Percentiles rank a stretch among this genome's conserved stretches.
Conservation (phyloP, 2,888 invertebrate genomes). For the Fissipunctia ypsillon region DNA sequence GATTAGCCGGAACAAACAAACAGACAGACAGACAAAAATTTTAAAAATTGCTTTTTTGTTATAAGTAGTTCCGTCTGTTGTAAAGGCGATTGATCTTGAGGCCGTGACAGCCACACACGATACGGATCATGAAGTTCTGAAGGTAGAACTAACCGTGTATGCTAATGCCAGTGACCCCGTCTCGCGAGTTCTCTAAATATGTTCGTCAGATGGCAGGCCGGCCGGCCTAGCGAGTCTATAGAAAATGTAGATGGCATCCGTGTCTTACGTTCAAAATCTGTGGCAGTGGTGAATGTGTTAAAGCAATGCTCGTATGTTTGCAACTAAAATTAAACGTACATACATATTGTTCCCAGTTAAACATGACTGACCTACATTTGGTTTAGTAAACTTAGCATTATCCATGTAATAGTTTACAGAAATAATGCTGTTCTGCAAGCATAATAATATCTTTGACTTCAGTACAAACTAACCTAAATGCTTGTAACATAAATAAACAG, state of each 20-base stretch:
- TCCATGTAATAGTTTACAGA: conserved; percentile 22
- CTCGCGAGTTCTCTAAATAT: too few relatives aligned
- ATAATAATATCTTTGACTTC: not conserved
- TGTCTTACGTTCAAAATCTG: too few relatives aligned
- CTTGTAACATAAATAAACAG: not conserved
- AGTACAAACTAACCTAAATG: not conserved
- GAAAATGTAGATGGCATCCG: too few relatives aligned
- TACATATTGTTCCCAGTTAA: conserved; percentile 9
- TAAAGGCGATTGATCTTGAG: not conserved
- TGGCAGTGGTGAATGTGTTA: too few relatives aligned
- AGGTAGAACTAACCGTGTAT: not conserved
- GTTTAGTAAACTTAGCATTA: conserved; percentile 11
- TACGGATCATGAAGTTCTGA: not conserved
- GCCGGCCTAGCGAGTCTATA: too few relatives aligned
- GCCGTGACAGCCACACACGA: not conserved
- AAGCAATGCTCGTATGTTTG: too few relatives aligned
- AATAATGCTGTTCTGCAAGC: conserved; percentile 1
- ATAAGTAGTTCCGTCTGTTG: not conserved
- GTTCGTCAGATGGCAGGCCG: too few relatives aligned
- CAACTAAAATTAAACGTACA: not conserved
- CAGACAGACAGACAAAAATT: too few relatives aligned
- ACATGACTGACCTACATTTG: conserved; percentile 21
- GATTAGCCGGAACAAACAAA: too few relatives aligned
- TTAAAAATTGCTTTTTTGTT: too few relatives aligned
- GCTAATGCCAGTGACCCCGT: too few relatives aligned